phyloP scores from a whole-genome alignment of 2,113 vertebrate genomes.

The Carassius carassius region DNA sequence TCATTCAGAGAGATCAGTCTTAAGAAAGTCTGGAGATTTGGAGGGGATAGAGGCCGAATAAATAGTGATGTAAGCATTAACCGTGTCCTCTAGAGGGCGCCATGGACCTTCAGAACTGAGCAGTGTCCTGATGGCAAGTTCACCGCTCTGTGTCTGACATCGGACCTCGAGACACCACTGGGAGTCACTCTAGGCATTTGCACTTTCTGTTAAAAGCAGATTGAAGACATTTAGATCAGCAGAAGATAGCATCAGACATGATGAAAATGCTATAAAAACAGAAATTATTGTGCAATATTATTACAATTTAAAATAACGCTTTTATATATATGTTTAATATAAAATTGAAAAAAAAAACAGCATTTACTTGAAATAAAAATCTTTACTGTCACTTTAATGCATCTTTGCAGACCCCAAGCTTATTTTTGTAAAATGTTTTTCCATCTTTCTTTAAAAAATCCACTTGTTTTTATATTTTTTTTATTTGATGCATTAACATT shows the following conservation, averaged over 20 bases:
- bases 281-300: too few relatives aligned
- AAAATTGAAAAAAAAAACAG: not conserved
- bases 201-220: conserved; percentile 53
- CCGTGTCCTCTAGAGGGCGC: conserved; percentile 65
- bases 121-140: conserved; percentile 6
- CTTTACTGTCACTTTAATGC: not conserved
- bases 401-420: not conserved
- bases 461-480: not conserved
- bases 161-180: not conserved
- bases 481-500: not conserved
- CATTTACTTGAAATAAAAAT: not conserved
- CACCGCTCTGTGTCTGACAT: conserved; percentile 8
- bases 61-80: conserved; percentile 51
- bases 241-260: too few relatives aligned
- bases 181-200: conserved; percentile 59
- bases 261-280: too few relatives aligned
- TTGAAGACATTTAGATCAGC: not conserved
- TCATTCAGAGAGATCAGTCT: conserved; percentile 9
- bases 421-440: too few relatives aligned
- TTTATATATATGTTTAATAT: not conserved
- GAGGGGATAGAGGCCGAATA: conserved; percentile 3
- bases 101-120: conserved; percentile 15
- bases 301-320: too few relatives aligned
- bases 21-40: conserved; percentile 38
- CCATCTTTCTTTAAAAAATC: too few relatives aligned